Evolutionary conservation across 2,113 vertebrate genomes (phyloP).

Genomic region (Tachysurus fulvidraco): DNA sequence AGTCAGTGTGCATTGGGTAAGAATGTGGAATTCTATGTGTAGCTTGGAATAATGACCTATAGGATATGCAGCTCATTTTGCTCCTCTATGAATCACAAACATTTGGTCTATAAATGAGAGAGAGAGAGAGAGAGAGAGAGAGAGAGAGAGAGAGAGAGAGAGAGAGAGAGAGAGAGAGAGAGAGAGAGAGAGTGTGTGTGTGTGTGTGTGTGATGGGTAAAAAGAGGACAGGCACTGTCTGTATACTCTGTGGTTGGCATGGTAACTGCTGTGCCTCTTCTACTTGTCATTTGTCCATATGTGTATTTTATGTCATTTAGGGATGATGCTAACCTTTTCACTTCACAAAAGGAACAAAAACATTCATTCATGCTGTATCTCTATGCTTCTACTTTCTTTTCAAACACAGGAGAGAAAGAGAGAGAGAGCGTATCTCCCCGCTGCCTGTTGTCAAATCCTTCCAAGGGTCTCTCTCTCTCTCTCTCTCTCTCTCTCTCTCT

Average conservation of each 20-base stretch:
- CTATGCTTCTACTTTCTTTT: background rate
- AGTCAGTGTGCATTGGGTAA: background rate
- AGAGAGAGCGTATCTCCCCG: background rate
- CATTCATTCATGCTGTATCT: constrained; percentile 33
- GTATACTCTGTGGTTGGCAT: constrained; percentile 68
- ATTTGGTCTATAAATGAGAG: background rate
- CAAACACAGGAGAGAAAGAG: background rate
- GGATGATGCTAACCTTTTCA: constrained; percentile 42
- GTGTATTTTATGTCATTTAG: constrained; percentile 34
- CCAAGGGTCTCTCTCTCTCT: background rate
- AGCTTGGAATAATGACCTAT: background rate
- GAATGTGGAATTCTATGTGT: background rate
- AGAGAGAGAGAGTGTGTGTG: background rate
- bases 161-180: background rate
- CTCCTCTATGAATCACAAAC: background rate
- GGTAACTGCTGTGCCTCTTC: constrained; percentile 60
- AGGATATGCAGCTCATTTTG: background rate
- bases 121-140: constrained; percentile 1
- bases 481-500: background rate
- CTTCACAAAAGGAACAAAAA: constrained; percentile 43
- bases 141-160: background rate
- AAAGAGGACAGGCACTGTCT: constrained; percentile 46
- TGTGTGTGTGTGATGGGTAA: no score
- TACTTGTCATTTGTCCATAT: constrained; percentile 35
- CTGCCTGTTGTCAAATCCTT: background rate